Conservation (phyloP, 2,888 invertebrate species). For the Leucophenga maculata region DNA sequence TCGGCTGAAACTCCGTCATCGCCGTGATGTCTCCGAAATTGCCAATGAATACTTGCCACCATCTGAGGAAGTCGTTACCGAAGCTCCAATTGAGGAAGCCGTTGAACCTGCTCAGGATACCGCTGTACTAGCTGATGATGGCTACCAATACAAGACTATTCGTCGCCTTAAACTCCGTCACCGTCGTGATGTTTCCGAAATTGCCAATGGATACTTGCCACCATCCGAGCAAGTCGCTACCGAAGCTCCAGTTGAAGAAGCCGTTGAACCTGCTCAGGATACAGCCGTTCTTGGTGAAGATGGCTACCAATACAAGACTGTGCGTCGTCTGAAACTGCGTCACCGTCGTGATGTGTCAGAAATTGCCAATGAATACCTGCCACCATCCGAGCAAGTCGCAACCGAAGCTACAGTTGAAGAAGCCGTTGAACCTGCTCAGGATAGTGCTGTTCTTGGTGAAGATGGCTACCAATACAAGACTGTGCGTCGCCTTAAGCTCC, state of each 20-base stretch:
- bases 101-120: conserved; percentile 44
- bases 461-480: conserved; percentile 56
- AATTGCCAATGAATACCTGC: conserved; percentile 53
- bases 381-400: conserved; percentile 45
- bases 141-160: conserved; percentile 57
- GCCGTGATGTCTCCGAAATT: conserved; percentile 50
- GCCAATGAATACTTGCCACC: conserved; percentile 43
- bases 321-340: conserved; percentile 51
- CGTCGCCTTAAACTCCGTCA: conserved; percentile 58
- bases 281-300: conserved; percentile 44
- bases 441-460: conserved; percentile 41
- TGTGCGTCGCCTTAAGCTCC: conserved; percentile 38
- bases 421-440: conserved; percentile 35
- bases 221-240: conserved; percentile 45
- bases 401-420: conserved; percentile 39
- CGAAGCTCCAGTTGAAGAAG: conserved; percentile 36
- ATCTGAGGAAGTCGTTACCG: conserved; percentile 28
- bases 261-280: conserved; percentile 36
- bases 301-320: conserved; percentile 55
- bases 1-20: conserved; percentile 43
- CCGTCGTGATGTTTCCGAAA: conserved; percentile 61
- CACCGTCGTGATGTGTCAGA: conserved; percentile 55
- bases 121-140: conserved; percentile 49
- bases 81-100: conserved; percentile 34
- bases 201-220: conserved; percentile 57